A percentile compares a stretch with the other conserved stretches of the same genome.
phyloP scores from a whole-genome alignment of 2,113 vertebrate genomes.

The Crotalus tigris region DNA sequence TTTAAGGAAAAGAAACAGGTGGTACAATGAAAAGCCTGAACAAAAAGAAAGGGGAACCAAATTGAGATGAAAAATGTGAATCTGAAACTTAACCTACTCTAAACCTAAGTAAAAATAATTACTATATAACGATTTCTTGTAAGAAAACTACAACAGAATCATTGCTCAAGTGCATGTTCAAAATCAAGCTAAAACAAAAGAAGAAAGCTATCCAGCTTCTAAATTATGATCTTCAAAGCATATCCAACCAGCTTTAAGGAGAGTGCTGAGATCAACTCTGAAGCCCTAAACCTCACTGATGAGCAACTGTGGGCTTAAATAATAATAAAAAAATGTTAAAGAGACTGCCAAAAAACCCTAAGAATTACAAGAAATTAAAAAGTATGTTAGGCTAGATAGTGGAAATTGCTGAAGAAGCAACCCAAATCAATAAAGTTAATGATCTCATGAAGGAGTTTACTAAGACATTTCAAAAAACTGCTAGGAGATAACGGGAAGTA shows the following conservation, averaged over 20 bases:
- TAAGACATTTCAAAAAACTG: background rate
- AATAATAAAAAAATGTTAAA: background rate
- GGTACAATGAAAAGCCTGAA: background rate
- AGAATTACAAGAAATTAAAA: background rate
- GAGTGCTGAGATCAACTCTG: background rate
- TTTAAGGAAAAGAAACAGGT: background rate
- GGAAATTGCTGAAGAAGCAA: background rate
- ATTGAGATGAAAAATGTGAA: background rate
- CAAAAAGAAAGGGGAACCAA: background rate
- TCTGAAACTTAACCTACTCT: background rate
- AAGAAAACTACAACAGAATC: background rate
- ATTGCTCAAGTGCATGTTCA: background rate
- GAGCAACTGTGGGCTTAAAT: background rate
- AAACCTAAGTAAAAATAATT: background rate
- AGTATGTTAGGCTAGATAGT: background rate
- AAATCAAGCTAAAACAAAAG: background rate
- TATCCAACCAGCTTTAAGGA: background rate
- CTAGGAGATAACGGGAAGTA: background rate
- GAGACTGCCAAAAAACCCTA: background rate
- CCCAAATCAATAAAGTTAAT: background rate
- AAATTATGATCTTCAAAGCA: background rate
- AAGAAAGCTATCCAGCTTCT: background rate
- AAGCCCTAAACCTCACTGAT: background rate
- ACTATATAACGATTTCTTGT: background rate
- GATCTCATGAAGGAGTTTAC: background rate